Conservation (phyloP, 2,113 vertebrate species). For the Prionailurus bengalensis region DNA sequence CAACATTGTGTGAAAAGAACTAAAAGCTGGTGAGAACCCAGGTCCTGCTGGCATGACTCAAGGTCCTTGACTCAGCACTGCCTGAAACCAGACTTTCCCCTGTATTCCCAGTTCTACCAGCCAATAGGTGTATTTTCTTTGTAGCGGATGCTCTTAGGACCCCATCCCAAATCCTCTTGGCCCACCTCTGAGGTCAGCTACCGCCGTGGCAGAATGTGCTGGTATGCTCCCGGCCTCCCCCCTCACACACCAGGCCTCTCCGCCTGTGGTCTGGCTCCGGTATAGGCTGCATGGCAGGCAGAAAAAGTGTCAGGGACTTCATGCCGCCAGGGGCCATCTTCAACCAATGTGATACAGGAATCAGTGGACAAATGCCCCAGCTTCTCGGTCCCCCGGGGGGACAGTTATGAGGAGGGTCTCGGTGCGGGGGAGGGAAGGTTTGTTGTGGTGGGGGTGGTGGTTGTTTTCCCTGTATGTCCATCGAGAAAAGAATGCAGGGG, state of each 20-base stretch:
- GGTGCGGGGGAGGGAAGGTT: no score
- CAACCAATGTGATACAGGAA: not conserved
- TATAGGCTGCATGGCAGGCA: no score
- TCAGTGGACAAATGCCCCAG: not conserved
- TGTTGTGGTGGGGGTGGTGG: no score
- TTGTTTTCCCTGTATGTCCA: not conserved
- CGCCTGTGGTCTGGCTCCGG: not conserved
- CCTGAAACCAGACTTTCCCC: not conserved
- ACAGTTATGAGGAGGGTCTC: not conserved
- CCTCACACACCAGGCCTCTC: no score
- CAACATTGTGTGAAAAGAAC: not conserved
- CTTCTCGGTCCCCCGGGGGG: not conserved
- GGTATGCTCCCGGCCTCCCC: no score
- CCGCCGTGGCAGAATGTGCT: accelerated
- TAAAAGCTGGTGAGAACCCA: not conserved
- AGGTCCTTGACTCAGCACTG: not conserved
- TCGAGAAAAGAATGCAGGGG: not conserved
- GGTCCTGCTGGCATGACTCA: not conserved
- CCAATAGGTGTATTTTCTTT: not conserved
- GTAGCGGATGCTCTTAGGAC: not conserved
- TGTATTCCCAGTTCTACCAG: not conserved
- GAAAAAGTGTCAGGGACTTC: not conserved
- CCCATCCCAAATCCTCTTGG: not conserved
- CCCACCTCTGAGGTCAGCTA: not conserved
- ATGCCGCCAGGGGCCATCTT: not conserved